Evolutionary conservation across 1,140 invertebrate species (phyloP), one percentile per base, ranked within the genome.

Genomic region (Hermetia illucens): DNA sequence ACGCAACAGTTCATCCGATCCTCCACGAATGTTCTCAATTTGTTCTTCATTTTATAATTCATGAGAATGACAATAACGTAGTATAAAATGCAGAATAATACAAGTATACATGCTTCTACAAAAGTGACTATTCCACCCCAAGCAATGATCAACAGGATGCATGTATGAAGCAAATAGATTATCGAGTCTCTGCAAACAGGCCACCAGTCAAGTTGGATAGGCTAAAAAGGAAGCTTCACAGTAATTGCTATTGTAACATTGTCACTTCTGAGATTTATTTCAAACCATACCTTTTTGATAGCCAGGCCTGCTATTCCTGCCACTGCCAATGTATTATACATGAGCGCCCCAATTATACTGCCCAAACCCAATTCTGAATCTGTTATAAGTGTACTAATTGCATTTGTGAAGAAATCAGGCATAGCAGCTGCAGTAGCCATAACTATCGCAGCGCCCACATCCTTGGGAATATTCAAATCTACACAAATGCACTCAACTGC

Each of bases 371-470:
- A 74, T 45, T 86, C 81, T 0, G 79, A 82, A 34, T 80, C 62
- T 0, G 79, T 77, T 0, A 87, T 60, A 41, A 83, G 77, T 0
- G 85, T 85, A 4, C 84, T 82, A 25, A 93, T 82, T 4, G 90
- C 68, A 47, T 87, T 89, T 15, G 86, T 87, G 53, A 91, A 92
- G 19, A 94, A 72, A 62, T 93, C 88, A 0, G 89, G 88, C 44
- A 83, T 82, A 19, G 82, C 87, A 6, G 86, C 90, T 1, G 86
- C 88, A 0, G 85, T 82, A 0, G 89, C 82, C 75, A 94, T 85
- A 50, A 93, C 92, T 0, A 88, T 94, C 0, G 88, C 88, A 0
- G 86, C 88, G 0, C 84, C 86, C 5, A 92, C 81, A 56, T 92
- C 86, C 51, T 72, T 68, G 8, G 77, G 78, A 53, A 82, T 71